Evolutionary conservation across 2,113 vertebrate genomes (phyloP), one percentile per base, ranked within the genome.

Genomic region (Monopterus albus): DNA sequence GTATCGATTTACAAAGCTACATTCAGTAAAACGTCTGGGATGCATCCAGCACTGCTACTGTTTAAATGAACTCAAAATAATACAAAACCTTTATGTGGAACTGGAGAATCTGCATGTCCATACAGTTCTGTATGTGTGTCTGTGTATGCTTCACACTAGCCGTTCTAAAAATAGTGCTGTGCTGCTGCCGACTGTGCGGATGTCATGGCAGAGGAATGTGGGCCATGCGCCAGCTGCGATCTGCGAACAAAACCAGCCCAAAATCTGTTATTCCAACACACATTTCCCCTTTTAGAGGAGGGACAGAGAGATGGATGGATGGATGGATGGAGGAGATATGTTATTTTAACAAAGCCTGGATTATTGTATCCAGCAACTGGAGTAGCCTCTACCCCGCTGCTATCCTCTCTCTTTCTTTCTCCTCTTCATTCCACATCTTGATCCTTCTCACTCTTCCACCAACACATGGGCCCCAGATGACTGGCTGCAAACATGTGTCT

Each of bases 221-320:
- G 91, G 91, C 90, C 78, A 79, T 4, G 69, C 2, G 82, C 91
- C 91, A 93, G 75, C 78, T 62, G 72, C 42, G 65, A 86, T 87
- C 83, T 87, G 72, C 87, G 90, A 84, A 89, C 84, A 84, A 81
- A 88, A 87, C 82, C 49, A n/a, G 56, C 78, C 73, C 68, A 25
- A 90, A 91, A 89, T 89, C 72, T 92, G 91, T 90, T 88, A 84
- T 84, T 88, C 84, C 84, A 91, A 88, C 89, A 81, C 55, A 73
- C 77, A 61, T 83, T 84, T 78, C 72, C 71, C 78, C 60, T 66
- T 42, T n/a, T n/a, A 57, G 51, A 66, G 42, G 31, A 15, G 10
- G 31, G 75, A 73, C 5, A 14, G 38, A 60, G 57, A 17, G 17
- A 72, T 35, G 51, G 66, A 67, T 13, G 52, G 72, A 74, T 17